A percentile compares a stretch with the other conserved stretches of the same genome.
Conservation (phyloP, 2,113 vertebrate species). For the Cephalopholis sonnerati region DNA sequence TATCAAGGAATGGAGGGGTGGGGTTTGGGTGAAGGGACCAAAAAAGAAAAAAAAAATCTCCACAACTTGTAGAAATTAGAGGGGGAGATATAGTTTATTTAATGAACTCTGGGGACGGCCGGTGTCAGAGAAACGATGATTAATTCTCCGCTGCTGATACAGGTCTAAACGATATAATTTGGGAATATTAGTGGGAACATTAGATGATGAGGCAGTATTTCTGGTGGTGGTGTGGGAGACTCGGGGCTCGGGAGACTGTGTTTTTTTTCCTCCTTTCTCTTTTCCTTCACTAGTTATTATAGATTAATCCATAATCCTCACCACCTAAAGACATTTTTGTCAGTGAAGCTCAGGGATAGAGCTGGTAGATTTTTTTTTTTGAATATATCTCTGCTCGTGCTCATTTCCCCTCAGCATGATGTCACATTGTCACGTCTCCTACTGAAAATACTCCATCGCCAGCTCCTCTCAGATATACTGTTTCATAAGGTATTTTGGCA, state of each 20-base stretch:
- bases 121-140: constrained; percentile 67
- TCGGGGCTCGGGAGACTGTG: constrained; percentile 34
- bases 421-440: constrained; percentile 72
- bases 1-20: constrained; percentile 69
- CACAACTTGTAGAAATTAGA: constrained; percentile 58
- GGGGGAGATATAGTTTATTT: constrained; percentile 54
- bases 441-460: constrained; percentile 53
- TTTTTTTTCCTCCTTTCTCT: constrained; percentile 54
- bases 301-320: constrained; percentile 81
- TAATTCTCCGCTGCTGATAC: constrained; percentile 62
- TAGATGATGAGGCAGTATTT: constrained; percentile 68
- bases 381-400: constrained; percentile 56
- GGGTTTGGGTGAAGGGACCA: constrained; percentile 7
- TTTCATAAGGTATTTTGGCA: constrained; percentile 42
- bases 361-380: constrained; percentile 43
- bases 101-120: constrained; percentile 69
- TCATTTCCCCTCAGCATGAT: constrained; percentile 70
- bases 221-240: constrained; percentile 37
- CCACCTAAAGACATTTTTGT: constrained; percentile 81
- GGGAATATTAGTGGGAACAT: constrained; percentile 71
- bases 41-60: constrained; percentile 26
- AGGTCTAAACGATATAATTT: constrained; percentile 75
- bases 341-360: constrained; percentile 72
- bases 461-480: constrained; percentile 46
- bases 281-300: constrained; percentile 76